Base-by-base conservation (phyloP, 2,797 vertebrate species). In the Sphenodon punctatus region DNA sequence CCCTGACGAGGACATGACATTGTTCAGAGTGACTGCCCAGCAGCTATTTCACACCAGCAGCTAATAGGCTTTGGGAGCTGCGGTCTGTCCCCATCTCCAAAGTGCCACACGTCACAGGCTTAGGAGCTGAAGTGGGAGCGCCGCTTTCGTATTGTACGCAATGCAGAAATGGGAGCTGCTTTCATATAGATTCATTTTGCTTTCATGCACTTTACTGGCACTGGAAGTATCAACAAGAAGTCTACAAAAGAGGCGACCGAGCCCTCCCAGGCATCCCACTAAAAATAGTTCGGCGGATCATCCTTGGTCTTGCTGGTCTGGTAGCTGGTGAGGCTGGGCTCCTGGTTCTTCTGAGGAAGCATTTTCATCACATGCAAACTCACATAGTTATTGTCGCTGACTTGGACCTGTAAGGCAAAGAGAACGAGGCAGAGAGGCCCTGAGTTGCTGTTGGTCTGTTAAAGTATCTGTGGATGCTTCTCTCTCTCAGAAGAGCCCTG, bases 231-330 rank as follows among this genome's bases (percentile, higher is more conserved):
- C 1, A 0, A 38, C 1, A n/a, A n/a, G n/a, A n/a, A n/a, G n/a
- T n/a, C n/a, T 1, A 2, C 22, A 58, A 67, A 46, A 56, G 8
- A 59, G 34, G 32, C 41, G 65, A 14, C 27, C 15, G 64, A 61
- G 48, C 12, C 8, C 2, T 23, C 49, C 23, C 7, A n/a, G 36
- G 2, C 27, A 0, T 0, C 8, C 23, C 38, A 65, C 89, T 76
- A 89, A 66, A 92, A 93, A 34, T 68, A 69, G 25, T 3, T 55
- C 55, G 94, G 55, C 12, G 85, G 85, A 67, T 94, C 91, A 1
- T 78, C 70, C 43, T 3, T 85, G 42, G 68, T 86, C 77, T 94
- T 94, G 36, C 73, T 86, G 41, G 83, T 86, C 71, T 90, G 23
- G 75, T 41, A 90, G 27, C 0, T 0, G 0, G 0, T 14, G 42